These are phyloP conservation scores for Ophraella communa DNA, from an alignment of 2,888 invertebrate species.

Conservation along the genomic window DNA sequence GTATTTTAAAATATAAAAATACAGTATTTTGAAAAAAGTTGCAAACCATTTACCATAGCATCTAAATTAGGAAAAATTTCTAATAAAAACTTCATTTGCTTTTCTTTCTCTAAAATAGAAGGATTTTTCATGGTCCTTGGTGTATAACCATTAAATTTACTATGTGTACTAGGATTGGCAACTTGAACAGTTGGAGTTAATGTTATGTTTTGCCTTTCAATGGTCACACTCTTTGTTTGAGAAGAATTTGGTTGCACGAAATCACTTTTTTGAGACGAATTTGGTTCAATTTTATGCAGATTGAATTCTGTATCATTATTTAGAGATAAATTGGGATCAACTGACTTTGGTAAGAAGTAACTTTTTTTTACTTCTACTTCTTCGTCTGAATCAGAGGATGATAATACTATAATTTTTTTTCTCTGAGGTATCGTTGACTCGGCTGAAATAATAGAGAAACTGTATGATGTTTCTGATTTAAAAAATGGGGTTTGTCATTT, in stretches of 20 bases:
- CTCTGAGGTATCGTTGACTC: conserved; percentile 22
- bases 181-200: conserved; percentile 18
- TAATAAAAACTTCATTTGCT: conserved; percentile 68
- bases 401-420: conserved; percentile 38
- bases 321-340: background rate
- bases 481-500: conserved; percentile 7
- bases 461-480: conserved; percentile 3
- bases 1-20: too few relatives aligned
- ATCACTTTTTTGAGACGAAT: conserved; percentile 4
- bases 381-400: conserved; percentile 65
- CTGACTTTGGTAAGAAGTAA: background rate
- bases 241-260: background rate
- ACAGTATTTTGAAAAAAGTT: too few relatives aligned
- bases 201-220: conserved; percentile 17
- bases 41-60: conserved; percentile 64
- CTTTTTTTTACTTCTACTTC: conserved; percentile 53
- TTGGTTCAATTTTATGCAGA: background rate
- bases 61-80: conserved; percentile 69
- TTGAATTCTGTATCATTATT: background rate
- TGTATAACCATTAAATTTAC: conserved; percentile 37
- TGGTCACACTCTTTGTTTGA: background rate
- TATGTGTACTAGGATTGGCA: conserved; percentile 33
- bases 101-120: conserved; percentile 62
- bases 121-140: conserved; percentile 45
- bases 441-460: background rate